Evolutionary conservation across 1,140 invertebrate genomes (phyloP), one percentile per base, ranked within the genome.

Genomic region (Plectus sambesii): DNA sequence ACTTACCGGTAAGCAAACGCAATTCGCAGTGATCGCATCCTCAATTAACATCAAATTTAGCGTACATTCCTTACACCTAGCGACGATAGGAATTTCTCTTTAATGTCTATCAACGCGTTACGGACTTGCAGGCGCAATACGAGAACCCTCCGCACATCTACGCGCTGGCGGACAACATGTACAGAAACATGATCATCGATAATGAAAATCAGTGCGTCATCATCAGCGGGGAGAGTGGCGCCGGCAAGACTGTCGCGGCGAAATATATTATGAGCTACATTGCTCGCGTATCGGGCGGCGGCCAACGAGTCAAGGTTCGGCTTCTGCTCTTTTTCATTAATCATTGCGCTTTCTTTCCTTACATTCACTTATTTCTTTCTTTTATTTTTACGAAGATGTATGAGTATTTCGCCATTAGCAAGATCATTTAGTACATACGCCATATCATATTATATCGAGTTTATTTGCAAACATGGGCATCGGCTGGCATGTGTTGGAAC

Each of bases 221-320:
- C 55, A 82, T 83, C 53, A 81, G 79, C 78, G 62, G 63, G 4
- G 62, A 63, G 38, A 82, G 80, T 56, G 83, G 83, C 24, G 81
- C 83, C 39, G 83, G 83, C 12, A 85, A 85, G 69, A 85, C 83
- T 0, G 81, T 85, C 5, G 77, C 79, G 33, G 82, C 82, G 5
- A 83, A 81, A 69, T 82, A 78, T 62, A 83, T 84, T 54, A 83
- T 84, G 82, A 75, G 76, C 5, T 84, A 83, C 61, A 77, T 83
- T 20, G 74, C 81, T 2, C 75, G 76, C 60, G 75, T 83, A 1
- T 82, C 80, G 23, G 81, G 81, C 2, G 81, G 82, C 24, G 80
- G 80, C 12, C 63, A 74, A 3, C 73, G 73, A 52, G 81, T 82
- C 17, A 79, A 82, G 67, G 73, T 74, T 52, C 43, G 53, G 26